Base-by-base conservation (phyloP, 1,140 invertebrate species). In the Vanessa tameamea region DNA sequence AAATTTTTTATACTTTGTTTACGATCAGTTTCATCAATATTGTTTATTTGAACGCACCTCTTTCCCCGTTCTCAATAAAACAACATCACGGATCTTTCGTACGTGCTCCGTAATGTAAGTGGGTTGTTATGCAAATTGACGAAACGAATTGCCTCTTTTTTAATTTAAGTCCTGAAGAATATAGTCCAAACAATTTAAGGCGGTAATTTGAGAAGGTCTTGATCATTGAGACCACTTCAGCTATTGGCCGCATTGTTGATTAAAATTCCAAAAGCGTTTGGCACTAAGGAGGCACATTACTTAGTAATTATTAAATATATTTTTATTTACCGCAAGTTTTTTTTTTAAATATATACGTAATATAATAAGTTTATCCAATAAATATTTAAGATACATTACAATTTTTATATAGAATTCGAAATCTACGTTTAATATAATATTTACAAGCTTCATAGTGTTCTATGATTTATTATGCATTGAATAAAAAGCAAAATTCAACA, bases 181-280 rank as follows among this genome's bases (percentile, higher is more conserved):
- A 80, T 80, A 84, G 79, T 78, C 79, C 64, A 61, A 64, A 82
- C 76, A 80, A 67, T 85, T 84, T 78, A 82, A 86, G 82, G 73
- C 75, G 80, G 80, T 86, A 87, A 88, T 87, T 88, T 85, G 83
- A 47, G 81, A 87, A 82, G 76, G 53, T 79, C 75, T 11, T 74
- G 77, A 51, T 75, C 75, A 69, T 69, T 69, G 61, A 47, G 67
- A 72, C 65, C n/a, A 75, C 73, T 77, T 69, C 81, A 84, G 81
- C 79, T 84, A 87, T 89, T 86, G 85, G 82, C 84, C 81, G 74
- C 83, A 81, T 83, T 85, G 87, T 86, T 89, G 85, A 89, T 88
- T 89, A 87, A 88, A 88, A 88, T 86, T 84, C 83, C 78, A 65
- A 78, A 75, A 80, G 79, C 82, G 85, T 87, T 78, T 81, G 78